Evolutionary conservation across 2,113 vertebrate genomes (phyloP).

Genomic region (Crocuta crocuta): DNA sequence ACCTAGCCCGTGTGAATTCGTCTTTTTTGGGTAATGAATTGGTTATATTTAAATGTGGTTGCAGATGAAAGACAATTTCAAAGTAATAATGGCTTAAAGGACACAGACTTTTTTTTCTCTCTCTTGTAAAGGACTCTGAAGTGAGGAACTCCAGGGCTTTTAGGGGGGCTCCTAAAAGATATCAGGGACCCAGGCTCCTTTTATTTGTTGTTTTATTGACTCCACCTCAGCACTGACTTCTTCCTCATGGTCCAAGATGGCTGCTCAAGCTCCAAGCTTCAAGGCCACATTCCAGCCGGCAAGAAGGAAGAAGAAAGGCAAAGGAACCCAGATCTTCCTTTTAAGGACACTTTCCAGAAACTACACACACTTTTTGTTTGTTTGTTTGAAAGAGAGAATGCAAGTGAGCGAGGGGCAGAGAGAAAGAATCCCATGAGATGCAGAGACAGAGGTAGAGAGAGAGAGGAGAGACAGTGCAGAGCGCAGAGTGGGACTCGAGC

Average conservation of each 20-base stretch:
- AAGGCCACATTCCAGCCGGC: neutral
- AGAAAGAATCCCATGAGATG: too few species aligned
- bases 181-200: neutral
- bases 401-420: too few species aligned
- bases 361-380: neutral
- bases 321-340: neutral
- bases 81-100: neutral
- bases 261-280: neutral
- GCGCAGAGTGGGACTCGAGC: too few species aligned
- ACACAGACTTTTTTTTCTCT: neutral
- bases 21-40: neutral
- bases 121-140: neutral
- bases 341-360: neutral
- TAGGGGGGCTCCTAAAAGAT: neutral
- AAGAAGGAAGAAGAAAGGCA: neutral
- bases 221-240: neutral
- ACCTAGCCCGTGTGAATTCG: neutral
- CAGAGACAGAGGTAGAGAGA: too few species aligned
- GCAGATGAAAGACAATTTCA: neutral
- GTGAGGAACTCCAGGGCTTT: neutral
- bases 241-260: neutral
- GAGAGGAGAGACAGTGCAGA: too few species aligned
- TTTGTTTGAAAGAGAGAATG: too few species aligned
- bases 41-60: neutral
- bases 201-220: neutral